These are phyloP conservation scores for Amyelois transitella DNA, from an alignment of 1,140 invertebrate genomes.

Conservation along the genomic window DNA sequence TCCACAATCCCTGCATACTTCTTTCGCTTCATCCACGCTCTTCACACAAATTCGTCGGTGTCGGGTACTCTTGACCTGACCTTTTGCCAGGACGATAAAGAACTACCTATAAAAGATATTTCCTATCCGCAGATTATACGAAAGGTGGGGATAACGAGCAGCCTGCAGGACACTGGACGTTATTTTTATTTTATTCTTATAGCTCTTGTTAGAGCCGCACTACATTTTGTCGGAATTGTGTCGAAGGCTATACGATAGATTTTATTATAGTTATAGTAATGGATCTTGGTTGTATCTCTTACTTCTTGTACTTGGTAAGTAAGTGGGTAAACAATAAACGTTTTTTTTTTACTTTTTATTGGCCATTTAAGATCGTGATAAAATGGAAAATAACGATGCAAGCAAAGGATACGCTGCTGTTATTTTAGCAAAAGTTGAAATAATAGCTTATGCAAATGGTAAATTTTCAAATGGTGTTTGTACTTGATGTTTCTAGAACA, in stretches of 20 bases:
- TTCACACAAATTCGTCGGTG: too few species aligned
- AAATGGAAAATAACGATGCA: too few species aligned
- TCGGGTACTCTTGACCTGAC: too few species aligned
- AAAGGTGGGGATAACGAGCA: slow-evolving; percentile 31
- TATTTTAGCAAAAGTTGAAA: neutral
- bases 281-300: neutral
- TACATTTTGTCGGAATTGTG: slow-evolving; percentile 12
- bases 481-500: neutral
- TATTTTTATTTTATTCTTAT: slow-evolving; percentile 39
- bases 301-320: too few species aligned
- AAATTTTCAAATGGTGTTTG: neutral
- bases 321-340: too few species aligned
- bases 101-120: neutral
- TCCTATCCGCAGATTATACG: slow-evolving; percentile 9
- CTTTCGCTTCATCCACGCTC: too few species aligned
- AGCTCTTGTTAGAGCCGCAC: slow-evolving; percentile 27
- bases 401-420: too few species aligned
- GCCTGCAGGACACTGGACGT: slow-evolving; percentile 17
- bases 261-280: neutral
- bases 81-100: neutral
- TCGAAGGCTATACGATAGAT: neutral
- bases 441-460: neutral
- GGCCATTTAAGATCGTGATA: too few species aligned
- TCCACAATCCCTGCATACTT: too few species aligned
- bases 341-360: too few species aligned